These are phyloP conservation scores for Cenopis cana DNA, from an alignment of 2,888 invertebrate genomes.

Conservation along the genomic window DNA sequence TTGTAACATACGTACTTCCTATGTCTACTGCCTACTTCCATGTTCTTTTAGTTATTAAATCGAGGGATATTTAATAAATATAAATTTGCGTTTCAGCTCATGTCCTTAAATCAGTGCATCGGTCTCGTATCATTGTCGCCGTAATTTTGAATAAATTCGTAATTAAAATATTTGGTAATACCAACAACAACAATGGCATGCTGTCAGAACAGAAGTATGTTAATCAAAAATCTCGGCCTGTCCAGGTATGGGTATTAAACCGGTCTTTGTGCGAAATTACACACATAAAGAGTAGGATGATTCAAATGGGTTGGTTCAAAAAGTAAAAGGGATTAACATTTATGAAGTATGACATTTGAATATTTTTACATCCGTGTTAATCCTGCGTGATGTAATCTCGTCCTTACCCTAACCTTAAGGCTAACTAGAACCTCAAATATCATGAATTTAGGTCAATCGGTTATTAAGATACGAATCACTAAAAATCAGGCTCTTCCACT, in stretches of 20 bases:
- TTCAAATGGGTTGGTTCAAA: slow-evolving; percentile 32
- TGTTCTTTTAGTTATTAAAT: neutral
- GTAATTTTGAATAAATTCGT: slow-evolving; percentile 52
- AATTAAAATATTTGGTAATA: slow-evolving; percentile 63
- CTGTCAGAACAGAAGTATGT: slow-evolving; percentile 64
- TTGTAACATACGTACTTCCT: neutral
- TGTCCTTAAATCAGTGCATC: neutral
- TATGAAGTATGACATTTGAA: slow-evolving; percentile 21
- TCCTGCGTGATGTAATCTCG: neutral
- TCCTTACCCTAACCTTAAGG: no score
- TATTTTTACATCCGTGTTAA: slow-evolving; percentile 17
- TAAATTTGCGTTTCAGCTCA: neutral
- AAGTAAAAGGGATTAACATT: slow-evolving; percentile 33
- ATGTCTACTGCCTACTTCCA: no score
- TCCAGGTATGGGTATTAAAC: slow-evolving; percentile 59
- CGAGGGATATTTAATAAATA: neutral
- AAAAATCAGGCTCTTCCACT: no score
- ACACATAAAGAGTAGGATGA: slow-evolving; percentile 17
- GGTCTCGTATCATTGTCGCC: neutral
- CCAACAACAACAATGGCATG: slow-evolving; percentile 50
- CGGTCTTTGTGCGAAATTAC: slow-evolving; percentile 31
- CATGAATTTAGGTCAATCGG: no score
- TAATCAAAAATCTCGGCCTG: slow-evolving; percentile 62
- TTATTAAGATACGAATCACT: no score
- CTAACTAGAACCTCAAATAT: no score